Percentiles rank a stretch among this genome's conserved stretches.
Evolutionary conservation across 2,888 invertebrate species (phyloP).

Genomic region (Allygus modestus): DNA sequence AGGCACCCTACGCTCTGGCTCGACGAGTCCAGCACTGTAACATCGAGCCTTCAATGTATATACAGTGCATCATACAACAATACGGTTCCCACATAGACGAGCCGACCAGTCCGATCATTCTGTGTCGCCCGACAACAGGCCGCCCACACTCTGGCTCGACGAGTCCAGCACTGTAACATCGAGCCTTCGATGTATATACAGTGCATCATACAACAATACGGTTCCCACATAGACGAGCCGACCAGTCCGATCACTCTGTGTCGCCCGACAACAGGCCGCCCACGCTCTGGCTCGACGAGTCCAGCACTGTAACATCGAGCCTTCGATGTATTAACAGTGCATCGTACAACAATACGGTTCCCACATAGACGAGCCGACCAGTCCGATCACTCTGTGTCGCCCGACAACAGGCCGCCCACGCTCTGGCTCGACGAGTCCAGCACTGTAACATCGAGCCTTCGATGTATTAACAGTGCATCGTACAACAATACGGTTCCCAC

Average conservation of each 20-base stretch:
- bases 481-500: too few species aligned
- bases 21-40: conserved; percentile 83
- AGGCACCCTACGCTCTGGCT: conserved; percentile 84
- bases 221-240: too few species aligned
- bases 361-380: too few species aligned
- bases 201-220: too few species aligned
- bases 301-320: conserved; percentile 83
- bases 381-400: conserved; percentile 70
- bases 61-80: conserved; percentile 67
- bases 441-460: conserved; percentile 80
- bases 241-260: too few species aligned
- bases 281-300: conserved; percentile 83
- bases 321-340: too few species aligned
- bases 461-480: neutral
- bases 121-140: conserved; percentile 82
- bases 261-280: conserved; percentile 79
- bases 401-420: conserved; percentile 82
- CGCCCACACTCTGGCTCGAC: conserved; percentile 82
- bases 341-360: too few species aligned
- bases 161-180: conserved; percentile 81
- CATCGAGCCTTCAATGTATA: too few species aligned
- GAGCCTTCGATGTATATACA: too few species aligned
- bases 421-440: conserved; percentile 84
- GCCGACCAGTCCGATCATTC: too few species aligned
- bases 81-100: too few species aligned